Base-by-base conservation (phyloP, 2,888 invertebrate species). In the Trichopoda pennipes region DNA sequence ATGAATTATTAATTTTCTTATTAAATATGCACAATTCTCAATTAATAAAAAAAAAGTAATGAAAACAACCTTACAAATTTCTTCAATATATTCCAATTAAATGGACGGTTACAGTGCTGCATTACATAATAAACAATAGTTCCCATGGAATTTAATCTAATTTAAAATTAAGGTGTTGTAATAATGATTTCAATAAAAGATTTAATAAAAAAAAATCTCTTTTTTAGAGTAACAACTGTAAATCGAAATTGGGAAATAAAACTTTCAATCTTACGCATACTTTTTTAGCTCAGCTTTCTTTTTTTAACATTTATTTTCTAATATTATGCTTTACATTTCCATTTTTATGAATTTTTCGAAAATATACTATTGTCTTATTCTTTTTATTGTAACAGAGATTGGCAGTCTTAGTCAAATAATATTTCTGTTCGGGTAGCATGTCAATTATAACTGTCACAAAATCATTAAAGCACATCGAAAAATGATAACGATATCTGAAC, bases 391-490 rank as follows among this genome's bases (percentile, higher is more conserved):
- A 19, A 17, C 16, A 21, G 3, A 35, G 19, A 64, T 14, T 51
- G 35, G 9, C 12, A 49, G 16, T n/a, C 10, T 32, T 28, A 32
- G 32, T 28, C 3, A 56, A 49, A 38, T 44, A 19, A 61, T 61
- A 61, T 23, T 61, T 68, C n/a, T 60, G 35, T 61, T 17, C 19
- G 58, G 32, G 14, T 69, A 44, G 42, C 68, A 47, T 75, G 47
- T 69, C 47, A 49, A 61, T 68, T 61, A 58, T 79, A 82, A 82
- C 79, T 79, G 82, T 79, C 75, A 76, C 72, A 76, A 76, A 82
- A 72, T 79, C 75, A 76, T 47, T 76, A 79, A 72, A 68, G 47
- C 79, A 58, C 63, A 68, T 44, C 70, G 35, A 51, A 77, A 56
- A 44, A 42, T 55, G 17, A 28, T 21, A 44, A 49, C 42, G n/a